These are phyloP conservation scores for Argyresthia albistria DNA, from an alignment of 2,888 invertebrate genomes.

Conservation along the genomic window DNA sequence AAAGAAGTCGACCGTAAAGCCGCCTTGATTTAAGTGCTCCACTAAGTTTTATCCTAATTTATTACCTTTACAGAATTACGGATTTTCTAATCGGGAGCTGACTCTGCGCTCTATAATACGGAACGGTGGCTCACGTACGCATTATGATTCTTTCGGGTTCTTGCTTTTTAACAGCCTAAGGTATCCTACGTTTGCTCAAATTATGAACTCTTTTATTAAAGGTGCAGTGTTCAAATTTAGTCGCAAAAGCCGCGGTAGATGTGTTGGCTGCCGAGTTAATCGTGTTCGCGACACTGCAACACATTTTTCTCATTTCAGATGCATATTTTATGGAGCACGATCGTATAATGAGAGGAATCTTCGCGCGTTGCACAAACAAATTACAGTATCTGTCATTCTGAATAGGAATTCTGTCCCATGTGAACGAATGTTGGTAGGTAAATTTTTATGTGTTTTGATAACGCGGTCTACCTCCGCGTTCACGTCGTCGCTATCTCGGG, in stretches of 20 bases:
- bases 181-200: neutral
- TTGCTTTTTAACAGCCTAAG: neutral
- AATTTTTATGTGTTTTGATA: neutral
- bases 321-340: conserved; percentile 65
- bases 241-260: no score
- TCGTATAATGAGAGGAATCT: conserved; percentile 60
- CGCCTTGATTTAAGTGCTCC: conserved; percentile 1
- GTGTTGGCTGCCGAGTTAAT: no score
- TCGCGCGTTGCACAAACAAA: conserved; percentile 44
- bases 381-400: conserved; percentile 40
- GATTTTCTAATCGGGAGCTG: conserved; percentile 8
- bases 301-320: conserved; percentile 68
- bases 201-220: conserved; percentile 8
- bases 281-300: conserved; percentile 35
- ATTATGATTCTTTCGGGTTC: conserved; percentile 3
- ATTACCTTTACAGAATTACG: conserved; percentile 13
- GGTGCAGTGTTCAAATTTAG: no score
- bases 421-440: neutral
- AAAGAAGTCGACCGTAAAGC: conserved; percentile 9
- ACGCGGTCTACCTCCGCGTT: neutral
- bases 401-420: neutral
- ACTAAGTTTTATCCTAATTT: conserved; percentile 13
- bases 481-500: neutral
- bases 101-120: conserved; percentile 1
- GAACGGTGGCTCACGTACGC: conserved; percentile 1